Conservation (phyloP, 2,888 invertebrate genomes). For the Heliconius ethilla region DNA sequence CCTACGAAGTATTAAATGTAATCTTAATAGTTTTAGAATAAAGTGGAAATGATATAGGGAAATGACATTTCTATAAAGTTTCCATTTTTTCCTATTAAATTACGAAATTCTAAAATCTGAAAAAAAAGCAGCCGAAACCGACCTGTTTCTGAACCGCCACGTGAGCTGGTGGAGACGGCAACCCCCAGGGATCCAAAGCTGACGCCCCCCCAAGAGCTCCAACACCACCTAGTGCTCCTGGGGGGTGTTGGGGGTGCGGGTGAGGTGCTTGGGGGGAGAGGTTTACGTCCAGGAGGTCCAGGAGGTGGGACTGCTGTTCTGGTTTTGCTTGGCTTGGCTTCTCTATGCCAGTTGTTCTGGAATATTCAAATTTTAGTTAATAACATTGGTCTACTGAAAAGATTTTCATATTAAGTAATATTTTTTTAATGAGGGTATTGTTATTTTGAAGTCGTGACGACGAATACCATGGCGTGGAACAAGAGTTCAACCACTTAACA, state of each 20-base stretch:
- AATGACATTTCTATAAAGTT: no score
- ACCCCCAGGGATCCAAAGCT: constrained; percentile 87
- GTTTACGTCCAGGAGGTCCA: constrained; percentile 92
- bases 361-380: not conserved
- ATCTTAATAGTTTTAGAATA: no score
- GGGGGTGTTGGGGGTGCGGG: constrained; percentile 67
- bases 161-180: constrained; percentile 78
- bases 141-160: constrained; percentile 75
- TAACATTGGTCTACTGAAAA: not conserved
- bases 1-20: no score
- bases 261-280: constrained; percentile 75
- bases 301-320: constrained; percentile 85
- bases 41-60: no score
- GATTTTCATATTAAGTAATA: no score
- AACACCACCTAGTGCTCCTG: not conserved
- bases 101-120: not conserved
- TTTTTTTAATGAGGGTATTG: no score
- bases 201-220: constrained; percentile 47
- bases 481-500: no score
- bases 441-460: no score
- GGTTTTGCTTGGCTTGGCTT: constrained; percentile 46
- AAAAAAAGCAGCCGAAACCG: not conserved
- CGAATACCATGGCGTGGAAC: no score
- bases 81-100: not conserved
- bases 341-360: constrained; percentile 47